Conservation (phyloP, 2,797 vertebrate genomes). For the Sebastes iracundus region DNA sequence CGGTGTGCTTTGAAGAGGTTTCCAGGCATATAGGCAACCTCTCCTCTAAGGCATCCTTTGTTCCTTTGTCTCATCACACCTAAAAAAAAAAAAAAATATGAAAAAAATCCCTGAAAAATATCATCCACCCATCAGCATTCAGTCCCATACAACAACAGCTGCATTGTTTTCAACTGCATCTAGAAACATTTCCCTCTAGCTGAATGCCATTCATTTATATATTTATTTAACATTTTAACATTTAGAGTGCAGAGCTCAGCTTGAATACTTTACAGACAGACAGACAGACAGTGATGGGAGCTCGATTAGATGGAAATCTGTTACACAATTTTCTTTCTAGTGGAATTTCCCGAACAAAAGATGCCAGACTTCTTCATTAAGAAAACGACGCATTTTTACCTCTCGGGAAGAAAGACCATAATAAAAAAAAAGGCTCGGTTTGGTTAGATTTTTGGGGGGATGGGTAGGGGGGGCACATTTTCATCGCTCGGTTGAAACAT, state of each 20-base stretch:
- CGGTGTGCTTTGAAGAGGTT: slow-evolving; percentile 95
- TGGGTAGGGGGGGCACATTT: not conserved
- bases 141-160: slow-evolving; percentile 72
- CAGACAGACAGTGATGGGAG: slow-evolving; percentile 48
- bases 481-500: slow-evolving; percentile 63
- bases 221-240: slow-evolving; percentile 48
- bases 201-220: slow-evolving; percentile 36
- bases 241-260: slow-evolving; percentile 62
- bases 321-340: slow-evolving; percentile 18
- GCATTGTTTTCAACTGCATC: slow-evolving; percentile 61
- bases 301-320: slow-evolving; percentile 51
- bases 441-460: not conserved
- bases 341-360: slow-evolving; percentile 56
- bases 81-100: slow-evolving; percentile 76
- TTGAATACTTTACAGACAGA: slow-evolving; percentile 37
- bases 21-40: slow-evolving; percentile 92
- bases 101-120: slow-evolving; percentile 86
- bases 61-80: slow-evolving; percentile 98
- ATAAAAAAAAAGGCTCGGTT: not conserved
- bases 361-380: slow-evolving; percentile 25
- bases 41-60: slow-evolving; percentile 93
- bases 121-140: slow-evolving; percentile 79
- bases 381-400: slow-evolving; percentile 46
- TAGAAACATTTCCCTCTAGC: slow-evolving; percentile 26
- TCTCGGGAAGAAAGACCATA: not conserved